Evolutionary conservation across 2,113 vertebrate species (phyloP).

Genomic region (Rhinoderma darwinii): DNA sequence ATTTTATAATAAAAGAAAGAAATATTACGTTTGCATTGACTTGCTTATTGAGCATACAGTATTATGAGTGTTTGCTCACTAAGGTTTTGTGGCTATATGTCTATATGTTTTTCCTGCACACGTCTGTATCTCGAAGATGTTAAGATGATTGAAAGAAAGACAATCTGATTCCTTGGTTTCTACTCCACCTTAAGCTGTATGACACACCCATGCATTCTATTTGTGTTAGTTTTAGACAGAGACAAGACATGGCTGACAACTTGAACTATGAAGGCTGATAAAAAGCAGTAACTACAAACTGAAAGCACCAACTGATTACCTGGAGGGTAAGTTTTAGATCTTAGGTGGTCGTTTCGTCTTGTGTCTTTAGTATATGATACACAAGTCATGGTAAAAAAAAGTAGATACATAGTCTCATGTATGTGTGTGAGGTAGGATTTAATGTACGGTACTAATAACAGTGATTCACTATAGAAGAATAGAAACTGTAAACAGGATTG

Average conservation of each 20-base stretch:
- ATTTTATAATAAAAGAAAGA: no score
- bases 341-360: not conserved
- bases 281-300: not conserved
- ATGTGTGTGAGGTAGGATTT: not conserved
- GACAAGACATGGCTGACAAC: conserved; percentile 35
- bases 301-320: not conserved
- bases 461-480: not conserved
- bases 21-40: not conserved
- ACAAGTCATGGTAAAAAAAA: not conserved
- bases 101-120: not conserved
- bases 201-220: conserved; percentile 51
- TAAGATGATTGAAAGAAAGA: not conserved
- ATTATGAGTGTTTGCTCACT: not conserved
- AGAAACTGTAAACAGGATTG: not conserved
- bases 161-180: not conserved
- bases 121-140: not conserved
- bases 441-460: no score
- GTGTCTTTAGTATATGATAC: not conserved
- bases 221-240: conserved; percentile 6
- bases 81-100: not conserved
- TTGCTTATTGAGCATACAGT: not conserved
- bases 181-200: conserved; percentile 17
- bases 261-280: not conserved
- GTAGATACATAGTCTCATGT: not conserved
- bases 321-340: not conserved